These are phyloP conservation scores for Plectropomus leopardus DNA, from an alignment of 2,113 vertebrate species.

Conservation along the genomic window DNA sequence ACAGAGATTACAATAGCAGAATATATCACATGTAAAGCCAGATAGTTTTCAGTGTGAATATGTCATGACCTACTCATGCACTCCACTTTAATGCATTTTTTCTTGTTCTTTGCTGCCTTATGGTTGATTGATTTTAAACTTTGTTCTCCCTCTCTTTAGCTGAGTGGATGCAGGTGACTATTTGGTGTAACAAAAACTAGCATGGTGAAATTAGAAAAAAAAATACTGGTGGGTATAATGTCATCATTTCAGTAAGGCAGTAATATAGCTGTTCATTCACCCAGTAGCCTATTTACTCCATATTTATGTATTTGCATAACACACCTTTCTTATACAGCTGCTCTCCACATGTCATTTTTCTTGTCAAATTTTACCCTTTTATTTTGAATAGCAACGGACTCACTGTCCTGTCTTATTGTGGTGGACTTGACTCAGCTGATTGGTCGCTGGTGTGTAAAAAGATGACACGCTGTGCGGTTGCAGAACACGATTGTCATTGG, in stretches of 20 bases:
- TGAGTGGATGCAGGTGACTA: background rate
- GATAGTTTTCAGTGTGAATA: background rate
- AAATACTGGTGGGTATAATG: background rate
- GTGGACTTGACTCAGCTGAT: background rate
- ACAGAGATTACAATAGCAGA: constrained; percentile 11
- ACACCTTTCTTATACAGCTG: background rate
- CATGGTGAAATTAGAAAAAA: too few species aligned
- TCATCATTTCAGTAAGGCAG: background rate
- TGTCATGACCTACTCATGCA: background rate
- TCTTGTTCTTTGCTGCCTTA: background rate
- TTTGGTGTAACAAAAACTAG: too few species aligned
- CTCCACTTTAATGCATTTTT: too few species aligned
- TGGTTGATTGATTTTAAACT: background rate
- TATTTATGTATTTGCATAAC: background rate
- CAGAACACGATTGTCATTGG: constrained; percentile 60
- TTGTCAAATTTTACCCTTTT: constrained; percentile 21
- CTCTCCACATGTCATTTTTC: background rate
- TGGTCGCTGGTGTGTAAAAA: constrained; percentile 34
- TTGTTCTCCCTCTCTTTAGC: background rate
- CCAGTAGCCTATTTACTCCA: too few species aligned
- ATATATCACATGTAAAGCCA: background rate
- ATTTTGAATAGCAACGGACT: constrained; percentile 17
- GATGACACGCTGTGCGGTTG: constrained; percentile 53
- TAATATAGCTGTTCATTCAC: too few species aligned
- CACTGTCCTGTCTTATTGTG: background rate